Base-by-base conservation (phyloP, 1,140 invertebrate genomes). In the Eumaeus atala region DNA sequence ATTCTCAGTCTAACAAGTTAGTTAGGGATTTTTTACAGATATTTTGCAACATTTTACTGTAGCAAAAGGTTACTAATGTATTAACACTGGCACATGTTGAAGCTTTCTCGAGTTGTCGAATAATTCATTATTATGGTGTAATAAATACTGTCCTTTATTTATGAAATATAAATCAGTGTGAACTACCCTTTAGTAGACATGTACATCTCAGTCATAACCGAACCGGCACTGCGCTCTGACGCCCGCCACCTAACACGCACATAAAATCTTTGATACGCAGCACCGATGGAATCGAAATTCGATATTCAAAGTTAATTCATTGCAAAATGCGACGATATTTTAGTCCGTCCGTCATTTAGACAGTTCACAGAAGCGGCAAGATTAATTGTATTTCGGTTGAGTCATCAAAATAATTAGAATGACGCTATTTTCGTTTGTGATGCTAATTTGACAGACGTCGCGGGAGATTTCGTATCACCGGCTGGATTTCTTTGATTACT, bases 391-490 rank as follows among this genome's bases (percentile, higher is more conserved):
- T 85, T 83, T 77, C 77, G 72, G 71, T 84, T 85, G 84, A 87
- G 78, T 87, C 81, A 87, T 87, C 84, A 87, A 87, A 87, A 87
- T 87, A 87, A 87, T 87, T 87, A 87, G 81, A 87, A 87, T 87
- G 77, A 82, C 74, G 84, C 79, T 87, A 87, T 87, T 87, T 79
- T 79, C 70, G 81, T 84, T 79, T 81, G 70, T 73, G 81, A 84
- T 84, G 81, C 77, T 84, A 84, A 84, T 84, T 84, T 84, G 84
- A 87, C 84, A 84, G 78, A 77, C 84, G 84, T 84, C 84, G 81
- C 84, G 84, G 81, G 80, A 81, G 84, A 83, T 73, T 81, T 76
- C 70, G 69, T 74, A 68, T 79, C 67, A 69, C 65, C 67, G 64
- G 59, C 69, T 76, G 64, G 59, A 77, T 16, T 75, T 74, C 72